Evolutionary conservation across 2,888 invertebrate species (phyloP).

Genomic region (Stenchaetothrips biformis): DNA sequence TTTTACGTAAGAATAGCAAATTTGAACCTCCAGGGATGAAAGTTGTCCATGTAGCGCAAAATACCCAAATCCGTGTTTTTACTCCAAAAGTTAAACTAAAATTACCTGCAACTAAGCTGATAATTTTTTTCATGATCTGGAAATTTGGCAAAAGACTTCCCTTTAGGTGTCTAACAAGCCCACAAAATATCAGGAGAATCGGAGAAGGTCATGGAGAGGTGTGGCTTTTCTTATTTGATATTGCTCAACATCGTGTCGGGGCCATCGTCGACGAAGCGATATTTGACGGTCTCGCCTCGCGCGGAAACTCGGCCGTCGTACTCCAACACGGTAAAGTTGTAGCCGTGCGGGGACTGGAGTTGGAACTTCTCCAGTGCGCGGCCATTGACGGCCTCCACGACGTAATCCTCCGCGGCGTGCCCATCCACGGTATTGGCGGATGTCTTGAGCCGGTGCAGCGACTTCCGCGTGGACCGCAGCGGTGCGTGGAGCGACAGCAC

Average conservation of each 20-base stretch:
- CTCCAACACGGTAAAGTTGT: slow-evolving; percentile 77
- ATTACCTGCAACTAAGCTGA: no score
- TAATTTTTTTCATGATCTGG: no score
- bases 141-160: no score
- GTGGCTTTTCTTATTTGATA: no score
- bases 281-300: slow-evolving; percentile 53
- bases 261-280: slow-evolving; percentile 78
- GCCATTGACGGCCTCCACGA: slow-evolving; percentile 73
- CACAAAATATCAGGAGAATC: no score
- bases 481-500: slow-evolving; percentile 64
- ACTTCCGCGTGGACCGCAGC: slow-evolving; percentile 59
- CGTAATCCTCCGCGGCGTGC: slow-evolving; percentile 66
- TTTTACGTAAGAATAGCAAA: no score
- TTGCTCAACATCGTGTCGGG: slow-evolving; percentile 69
- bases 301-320: slow-evolving; percentile 73
- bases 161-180: no score
- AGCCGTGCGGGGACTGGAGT: slow-evolving; percentile 70
- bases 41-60: no score
- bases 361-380: slow-evolving; percentile 66
- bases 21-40: no score
- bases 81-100: no score
- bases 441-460: slow-evolving; percentile 66
- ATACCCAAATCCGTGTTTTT: no score
- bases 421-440: slow-evolving; percentile 77
- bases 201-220: no score